These are phyloP conservation scores for Odocoileus virginianus DNA, from an alignment of 2,113 vertebrate genomes.

Conservation along the genomic window DNA sequence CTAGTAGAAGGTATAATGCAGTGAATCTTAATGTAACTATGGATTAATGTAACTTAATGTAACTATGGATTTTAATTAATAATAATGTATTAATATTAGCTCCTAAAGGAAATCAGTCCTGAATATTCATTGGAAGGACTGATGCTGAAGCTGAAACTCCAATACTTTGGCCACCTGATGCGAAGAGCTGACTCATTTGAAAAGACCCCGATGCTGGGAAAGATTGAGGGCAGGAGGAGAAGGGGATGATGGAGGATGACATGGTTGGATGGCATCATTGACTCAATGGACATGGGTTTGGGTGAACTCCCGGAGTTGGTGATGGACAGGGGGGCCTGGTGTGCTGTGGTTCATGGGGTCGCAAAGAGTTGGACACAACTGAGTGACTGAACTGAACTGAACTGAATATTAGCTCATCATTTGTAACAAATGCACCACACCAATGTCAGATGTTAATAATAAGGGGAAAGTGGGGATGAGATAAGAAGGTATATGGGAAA, in stretches of 20 bases:
- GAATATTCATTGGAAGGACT: neutral
- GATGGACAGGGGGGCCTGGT: neutral
- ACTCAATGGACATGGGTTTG: neutral
- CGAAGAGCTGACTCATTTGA: neutral
- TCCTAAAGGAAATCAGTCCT: neutral
- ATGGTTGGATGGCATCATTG: neutral
- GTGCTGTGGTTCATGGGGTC: neutral
- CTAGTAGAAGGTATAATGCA: neutral
- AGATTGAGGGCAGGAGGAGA: neutral
- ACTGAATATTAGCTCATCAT: neutral
- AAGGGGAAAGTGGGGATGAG: neutral
- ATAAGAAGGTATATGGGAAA: neutral
- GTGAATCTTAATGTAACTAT: neutral
- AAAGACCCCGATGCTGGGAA: neutral
- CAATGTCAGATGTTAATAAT: neutral
- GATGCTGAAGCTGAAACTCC: neutral
- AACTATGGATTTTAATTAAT: neutral
- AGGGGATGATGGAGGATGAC: fast-evolving
- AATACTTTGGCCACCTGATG: neutral
- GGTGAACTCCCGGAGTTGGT: neutral
- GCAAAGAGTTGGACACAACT: neutral
- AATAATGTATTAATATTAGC: neutral
- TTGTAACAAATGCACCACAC: neutral
- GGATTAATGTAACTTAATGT: neutral
- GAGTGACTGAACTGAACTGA: neutral